A percentile compares a stretch with the other conserved stretches of the same genome.
These are phyloP conservation scores for Danio jaintianensis DNA, from an alignment of 2,797 vertebrate genomes.

Conservation along the genomic window DNA sequence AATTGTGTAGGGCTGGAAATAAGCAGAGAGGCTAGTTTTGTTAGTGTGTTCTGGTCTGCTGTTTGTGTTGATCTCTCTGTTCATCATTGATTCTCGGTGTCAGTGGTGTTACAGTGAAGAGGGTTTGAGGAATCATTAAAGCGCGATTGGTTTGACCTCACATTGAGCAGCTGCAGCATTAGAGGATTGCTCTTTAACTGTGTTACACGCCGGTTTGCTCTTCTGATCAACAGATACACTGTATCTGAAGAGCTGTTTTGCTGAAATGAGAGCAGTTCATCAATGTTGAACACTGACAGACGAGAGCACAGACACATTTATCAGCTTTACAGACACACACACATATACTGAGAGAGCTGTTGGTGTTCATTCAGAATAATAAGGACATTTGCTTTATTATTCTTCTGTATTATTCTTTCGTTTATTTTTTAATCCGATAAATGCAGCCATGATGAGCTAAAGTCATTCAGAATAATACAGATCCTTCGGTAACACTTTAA, in stretches of 20 bases:
- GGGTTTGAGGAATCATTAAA: slow-evolving; percentile 43
- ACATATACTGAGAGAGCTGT: neutral
- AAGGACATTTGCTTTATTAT: too few relatives aligned
- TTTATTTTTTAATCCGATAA: too few relatives aligned
- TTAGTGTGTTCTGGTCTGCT: too few relatives aligned
- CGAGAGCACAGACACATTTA: neutral
- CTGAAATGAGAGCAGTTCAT: slow-evolving; percentile 2
- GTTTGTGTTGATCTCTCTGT: too few relatives aligned
- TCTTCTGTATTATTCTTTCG: too few relatives aligned
- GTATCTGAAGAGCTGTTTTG: neutral
- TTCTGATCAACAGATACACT: slow-evolving; percentile 11
- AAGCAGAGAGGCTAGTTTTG: too few relatives aligned
- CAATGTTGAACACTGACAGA: neutral
- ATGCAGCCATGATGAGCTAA: too few relatives aligned
- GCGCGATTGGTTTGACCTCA: slow-evolving; percentile 40
- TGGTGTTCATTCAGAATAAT: neutral
- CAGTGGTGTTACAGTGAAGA: slow-evolving; percentile 18
- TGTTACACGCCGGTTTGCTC: neutral
- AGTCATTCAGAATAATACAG: too few relatives aligned
- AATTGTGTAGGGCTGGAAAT: too few relatives aligned
- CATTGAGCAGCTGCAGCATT: slow-evolving; percentile 31
- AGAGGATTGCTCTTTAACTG: slow-evolving; percentile 21
- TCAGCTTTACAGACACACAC: slow-evolving; percentile 4
- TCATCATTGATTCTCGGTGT: slow-evolving; percentile 38
- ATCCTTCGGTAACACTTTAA: too few relatives aligned